These are phyloP conservation scores for Ormyrus labotus DNA, from an alignment of 2,888 invertebrate genomes.

Conservation along the genomic window DNA sequence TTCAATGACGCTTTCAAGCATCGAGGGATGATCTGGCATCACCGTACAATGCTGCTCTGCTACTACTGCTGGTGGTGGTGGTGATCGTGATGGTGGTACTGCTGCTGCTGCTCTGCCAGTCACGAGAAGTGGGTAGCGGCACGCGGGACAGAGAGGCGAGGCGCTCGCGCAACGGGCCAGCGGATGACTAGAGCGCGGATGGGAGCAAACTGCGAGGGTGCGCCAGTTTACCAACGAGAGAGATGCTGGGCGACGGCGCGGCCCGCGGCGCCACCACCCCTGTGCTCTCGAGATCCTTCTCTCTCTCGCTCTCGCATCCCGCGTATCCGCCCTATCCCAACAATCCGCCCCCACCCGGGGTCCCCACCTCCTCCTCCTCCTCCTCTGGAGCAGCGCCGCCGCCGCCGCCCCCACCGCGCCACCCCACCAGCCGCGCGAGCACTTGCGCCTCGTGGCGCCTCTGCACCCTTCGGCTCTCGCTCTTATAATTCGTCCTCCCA, in stretches of 20 bases:
- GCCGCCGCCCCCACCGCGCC: neutral
- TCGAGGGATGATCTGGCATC: too few species aligned
- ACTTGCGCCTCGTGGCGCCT: constrained; percentile 39
- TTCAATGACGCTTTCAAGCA: too few species aligned
- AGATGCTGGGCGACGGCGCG: constrained; percentile 76
- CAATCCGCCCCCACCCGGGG: constrained; percentile 31
- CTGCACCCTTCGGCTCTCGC: constrained; percentile 25
- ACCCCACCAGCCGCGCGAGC: constrained; percentile 14
- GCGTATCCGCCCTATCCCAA: constrained; percentile 52
- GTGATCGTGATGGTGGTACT: too few species aligned
- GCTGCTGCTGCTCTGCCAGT: too few species aligned
- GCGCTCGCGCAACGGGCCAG: constrained; percentile 71
- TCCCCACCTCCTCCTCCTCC: constrained; percentile 27
- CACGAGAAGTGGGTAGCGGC: constrained; percentile 24
- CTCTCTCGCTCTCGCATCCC: constrained; percentile 51
- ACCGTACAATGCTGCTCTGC: too few species aligned
- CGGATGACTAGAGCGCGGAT: constrained; percentile 72
- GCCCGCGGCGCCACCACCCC: constrained; percentile 72
- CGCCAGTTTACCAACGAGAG: constrained; percentile 70
- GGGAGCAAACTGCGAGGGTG: constrained; percentile 71
- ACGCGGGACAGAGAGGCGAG: constrained; percentile 58
- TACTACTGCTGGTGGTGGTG: too few species aligned
- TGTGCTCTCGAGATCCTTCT: constrained; percentile 55
- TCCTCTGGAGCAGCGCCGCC: constrained; percentile 42
- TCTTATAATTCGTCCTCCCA: constrained; percentile 48